phyloP scores from a whole-genome alignment of 1,140 invertebrate species.

The Atta colombica region DNA sequence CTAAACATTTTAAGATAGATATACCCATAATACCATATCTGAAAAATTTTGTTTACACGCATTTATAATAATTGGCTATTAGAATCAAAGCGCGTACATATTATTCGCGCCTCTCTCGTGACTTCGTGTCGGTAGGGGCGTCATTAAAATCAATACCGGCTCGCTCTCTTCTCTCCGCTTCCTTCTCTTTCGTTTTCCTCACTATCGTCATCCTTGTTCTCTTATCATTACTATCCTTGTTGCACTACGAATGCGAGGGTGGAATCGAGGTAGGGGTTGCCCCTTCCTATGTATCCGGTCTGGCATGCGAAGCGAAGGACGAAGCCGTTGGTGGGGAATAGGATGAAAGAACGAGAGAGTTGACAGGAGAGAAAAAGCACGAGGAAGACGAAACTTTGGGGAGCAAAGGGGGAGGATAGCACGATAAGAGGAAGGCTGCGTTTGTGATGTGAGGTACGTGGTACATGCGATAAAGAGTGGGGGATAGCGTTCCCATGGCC shows the following conservation, averaged over 20 bases:
- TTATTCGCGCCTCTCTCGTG: constrained; percentile 83
- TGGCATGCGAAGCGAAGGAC: constrained; percentile 58
- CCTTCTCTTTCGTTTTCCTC: constrained; percentile 62
- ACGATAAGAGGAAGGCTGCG: constrained; percentile 81
- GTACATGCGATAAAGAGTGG: constrained; percentile 79
- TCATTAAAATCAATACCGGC: constrained; percentile 87
- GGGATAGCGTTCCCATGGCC: constrained; percentile 82
- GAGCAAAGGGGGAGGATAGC: constrained; percentile 55
- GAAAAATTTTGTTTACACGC: constrained; percentile 12
- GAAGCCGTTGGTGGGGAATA: constrained; percentile 54
- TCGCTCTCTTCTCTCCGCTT: constrained; percentile 79
- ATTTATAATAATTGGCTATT: constrained; percentile 57
- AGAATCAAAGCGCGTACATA: constrained; percentile 80
- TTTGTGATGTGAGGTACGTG: constrained; percentile 80
- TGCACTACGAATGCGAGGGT: constrained; percentile 45
- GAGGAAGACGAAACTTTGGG: constrained; percentile 54
- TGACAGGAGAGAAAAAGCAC: constrained; percentile 62
- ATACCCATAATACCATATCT: background rate
- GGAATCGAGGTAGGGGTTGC: constrained; percentile 66
- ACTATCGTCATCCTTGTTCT: constrained; percentile 44
- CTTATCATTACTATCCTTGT: constrained; percentile 68
- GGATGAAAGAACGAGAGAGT: constrained; percentile 56
- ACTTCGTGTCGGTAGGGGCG: constrained; percentile 82
- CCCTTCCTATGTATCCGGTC: constrained; percentile 55
- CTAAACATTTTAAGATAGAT: background rate